A percentile compares a stretch with the other conserved stretches of the same genome.
These are phyloP conservation scores for Leptinotarsa haldemani DNA, from an alignment of 2,888 invertebrate genomes.

Conservation along the genomic window DNA sequence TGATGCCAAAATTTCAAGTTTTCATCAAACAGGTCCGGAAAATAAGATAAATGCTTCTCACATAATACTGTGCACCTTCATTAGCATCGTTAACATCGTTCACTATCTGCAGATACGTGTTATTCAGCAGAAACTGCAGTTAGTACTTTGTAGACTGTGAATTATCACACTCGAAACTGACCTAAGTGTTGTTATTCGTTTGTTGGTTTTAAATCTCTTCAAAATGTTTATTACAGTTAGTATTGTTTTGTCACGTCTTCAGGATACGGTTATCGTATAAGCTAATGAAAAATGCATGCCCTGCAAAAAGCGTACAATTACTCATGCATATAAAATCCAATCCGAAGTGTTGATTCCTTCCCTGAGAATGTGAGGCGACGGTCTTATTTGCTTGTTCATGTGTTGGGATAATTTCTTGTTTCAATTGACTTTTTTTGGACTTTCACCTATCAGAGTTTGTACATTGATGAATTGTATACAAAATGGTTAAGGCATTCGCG, in stretches of 20 bases:
- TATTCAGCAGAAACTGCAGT: background rate
- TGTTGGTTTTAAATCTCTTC: background rate
- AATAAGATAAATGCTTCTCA: no score
- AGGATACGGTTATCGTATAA: constrained; percentile 11
- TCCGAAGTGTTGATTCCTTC: background rate
- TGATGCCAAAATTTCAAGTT: no score
- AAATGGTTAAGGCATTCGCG: no score
- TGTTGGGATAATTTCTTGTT: no score
- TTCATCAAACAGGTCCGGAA: no score
- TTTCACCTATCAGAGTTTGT: no score
- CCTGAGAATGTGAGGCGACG: background rate
- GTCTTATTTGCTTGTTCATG: no score
- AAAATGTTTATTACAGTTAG: constrained; percentile 1
- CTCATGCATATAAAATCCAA: background rate
- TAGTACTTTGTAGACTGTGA: background rate
- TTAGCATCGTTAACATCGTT: no score
- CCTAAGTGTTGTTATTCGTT: background rate
- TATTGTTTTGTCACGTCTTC: constrained; percentile 20
- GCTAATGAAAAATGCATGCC: constrained; percentile 26
- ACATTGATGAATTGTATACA: no score
- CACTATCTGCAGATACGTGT: background rate
- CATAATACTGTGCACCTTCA: no score
- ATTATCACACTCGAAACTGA: background rate
- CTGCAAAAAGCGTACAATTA: constrained; percentile 19
- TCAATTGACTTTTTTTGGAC: no score